Conservation (phyloP, 2,113 vertebrate genomes). For the Pseudorectes ferrugineus region DNA sequence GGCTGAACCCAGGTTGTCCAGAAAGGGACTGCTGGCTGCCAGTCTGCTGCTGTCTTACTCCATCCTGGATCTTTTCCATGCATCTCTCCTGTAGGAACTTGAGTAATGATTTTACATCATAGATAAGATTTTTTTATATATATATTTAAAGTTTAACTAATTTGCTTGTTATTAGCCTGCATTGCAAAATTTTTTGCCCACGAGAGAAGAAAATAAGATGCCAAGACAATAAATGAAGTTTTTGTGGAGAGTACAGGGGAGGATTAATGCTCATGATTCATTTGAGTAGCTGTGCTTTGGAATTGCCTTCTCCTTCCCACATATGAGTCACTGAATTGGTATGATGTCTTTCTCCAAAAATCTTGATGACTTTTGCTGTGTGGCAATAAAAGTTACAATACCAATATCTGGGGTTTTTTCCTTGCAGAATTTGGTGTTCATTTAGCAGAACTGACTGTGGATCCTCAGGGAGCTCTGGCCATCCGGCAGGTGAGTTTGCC, state of each 20-base stretch:
- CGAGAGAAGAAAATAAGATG: not conserved
- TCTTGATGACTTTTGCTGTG: not conserved
- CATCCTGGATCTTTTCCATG: not conserved
- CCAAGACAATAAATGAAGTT: not conserved
- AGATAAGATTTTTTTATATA: not conserved
- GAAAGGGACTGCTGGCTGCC: not conserved
- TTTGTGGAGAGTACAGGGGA: not conserved
- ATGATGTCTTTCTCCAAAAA: not conserved
- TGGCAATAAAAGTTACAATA: not conserved
- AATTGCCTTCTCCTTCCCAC: not conserved
- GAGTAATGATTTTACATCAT: too few species aligned
- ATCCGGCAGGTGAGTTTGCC: constrained; percentile 88
- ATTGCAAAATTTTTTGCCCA: not conserved
- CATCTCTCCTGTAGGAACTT: not conserved
- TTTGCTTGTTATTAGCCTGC: not conserved
- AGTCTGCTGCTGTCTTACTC: not conserved
- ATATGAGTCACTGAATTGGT: not conserved
- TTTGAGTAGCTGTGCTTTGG: not conserved
- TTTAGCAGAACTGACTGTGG: constrained; percentile 94
- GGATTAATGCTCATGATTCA: not conserved
- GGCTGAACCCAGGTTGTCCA: not conserved
- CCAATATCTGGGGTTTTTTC: not conserved
- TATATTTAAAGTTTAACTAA: not conserved
- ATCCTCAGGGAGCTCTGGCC: constrained; percentile 91
- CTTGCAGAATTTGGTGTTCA: constrained; percentile 95